Evolutionary conservation across 2,888 invertebrate genomes (phyloP).

Genomic region (Blera fallax): DNA sequence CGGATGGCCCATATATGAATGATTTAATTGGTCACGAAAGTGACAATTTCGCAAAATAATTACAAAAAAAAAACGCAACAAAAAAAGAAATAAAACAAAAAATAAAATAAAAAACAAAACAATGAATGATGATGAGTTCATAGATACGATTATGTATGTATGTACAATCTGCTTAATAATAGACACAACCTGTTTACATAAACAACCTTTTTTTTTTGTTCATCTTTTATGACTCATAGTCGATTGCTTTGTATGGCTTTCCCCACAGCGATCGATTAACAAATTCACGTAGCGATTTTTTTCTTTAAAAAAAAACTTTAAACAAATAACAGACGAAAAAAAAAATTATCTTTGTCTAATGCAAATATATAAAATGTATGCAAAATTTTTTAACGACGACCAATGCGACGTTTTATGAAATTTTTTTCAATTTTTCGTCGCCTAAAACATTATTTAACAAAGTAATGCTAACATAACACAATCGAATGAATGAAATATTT

Average conservation of each 20-base stretch:
- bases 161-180: slow-evolving; percentile 10
- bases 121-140: slow-evolving; percentile 62
- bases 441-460: not conserved
- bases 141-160: slow-evolving; percentile 21
- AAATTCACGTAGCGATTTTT: slow-evolving; percentile 42
- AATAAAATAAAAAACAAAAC: slow-evolving; percentile 22
- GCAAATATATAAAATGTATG: slow-evolving; percentile 41
- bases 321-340: slow-evolving; percentile 30
- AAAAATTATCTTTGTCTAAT: slow-evolving; percentile 30
- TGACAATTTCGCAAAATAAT: slow-evolving; percentile 37
- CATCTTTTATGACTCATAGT: slow-evolving; percentile 46
- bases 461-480: slow-evolving; percentile 32
- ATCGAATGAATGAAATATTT: slow-evolving; percentile 33
- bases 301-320: slow-evolving; percentile 20
- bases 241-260: slow-evolving; percentile 58
- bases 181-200: slow-evolving; percentile 48
- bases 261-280: slow-evolving; percentile 57
- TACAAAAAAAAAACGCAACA: not conserved
- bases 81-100: slow-evolving; percentile 10
- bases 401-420: slow-evolving; percentile 4
- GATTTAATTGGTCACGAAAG: slow-evolving; percentile 47
- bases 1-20: slow-evolving; percentile 14
- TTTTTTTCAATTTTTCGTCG: not conserved
- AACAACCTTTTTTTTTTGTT: slow-evolving; percentile 11
- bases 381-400: slow-evolving; percentile 25